Percentiles rank a stretch among this genome's conserved stretches.
These are phyloP conservation scores for Adelphocoris suturalis DNA, from an alignment of 2,888 invertebrate genomes.

Conservation along the genomic window DNA sequence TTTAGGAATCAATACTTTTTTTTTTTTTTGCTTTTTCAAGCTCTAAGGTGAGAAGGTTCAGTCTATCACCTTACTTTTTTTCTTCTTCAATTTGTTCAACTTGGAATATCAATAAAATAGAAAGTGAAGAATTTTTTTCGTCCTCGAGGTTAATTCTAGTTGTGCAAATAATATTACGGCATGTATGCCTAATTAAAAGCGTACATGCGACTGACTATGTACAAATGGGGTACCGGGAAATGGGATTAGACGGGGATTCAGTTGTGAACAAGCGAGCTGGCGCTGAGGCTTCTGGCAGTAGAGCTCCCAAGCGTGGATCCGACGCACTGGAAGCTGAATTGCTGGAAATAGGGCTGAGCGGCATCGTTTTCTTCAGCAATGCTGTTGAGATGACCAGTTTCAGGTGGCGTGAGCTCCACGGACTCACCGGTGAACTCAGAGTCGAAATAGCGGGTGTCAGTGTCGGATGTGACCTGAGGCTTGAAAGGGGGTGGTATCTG, in stretches of 20 bases:
- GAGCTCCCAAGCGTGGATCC: slow-evolving; percentile 84
- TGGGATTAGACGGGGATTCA: slow-evolving; percentile 45
- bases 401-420: slow-evolving; percentile 97
- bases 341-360: slow-evolving; percentile 83
- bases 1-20: slow-evolving; percentile 9
- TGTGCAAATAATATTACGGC: slow-evolving; percentile 44
- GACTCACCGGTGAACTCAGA: slow-evolving; percentile 98
- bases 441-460: slow-evolving; percentile 98
- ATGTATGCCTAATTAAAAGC: slow-evolving; percentile 45
- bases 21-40: background rate
- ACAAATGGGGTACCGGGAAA: slow-evolving; percentile 24
- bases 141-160: slow-evolving; percentile 44
- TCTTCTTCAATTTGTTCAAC: slow-evolving; percentile 21
- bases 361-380: slow-evolving; percentile 83
- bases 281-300: slow-evolving; percentile 83
- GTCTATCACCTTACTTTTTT: slow-evolving; percentile 40
- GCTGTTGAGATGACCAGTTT: slow-evolving; percentile 82
- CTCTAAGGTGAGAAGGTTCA: slow-evolving; percentile 48
- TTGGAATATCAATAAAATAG: slow-evolving; percentile 26
- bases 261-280: slow-evolving; percentile 78
- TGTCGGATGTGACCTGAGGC: slow-evolving; percentile 95
- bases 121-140: slow-evolving; percentile 24
- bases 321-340: slow-evolving; percentile 85
- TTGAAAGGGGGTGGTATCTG: slow-evolving; percentile 96
- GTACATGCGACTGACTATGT: slow-evolving; percentile 26